phyloP scores from a whole-genome alignment of 2,797 vertebrate species.

The Sorex maritimensis region DNA sequence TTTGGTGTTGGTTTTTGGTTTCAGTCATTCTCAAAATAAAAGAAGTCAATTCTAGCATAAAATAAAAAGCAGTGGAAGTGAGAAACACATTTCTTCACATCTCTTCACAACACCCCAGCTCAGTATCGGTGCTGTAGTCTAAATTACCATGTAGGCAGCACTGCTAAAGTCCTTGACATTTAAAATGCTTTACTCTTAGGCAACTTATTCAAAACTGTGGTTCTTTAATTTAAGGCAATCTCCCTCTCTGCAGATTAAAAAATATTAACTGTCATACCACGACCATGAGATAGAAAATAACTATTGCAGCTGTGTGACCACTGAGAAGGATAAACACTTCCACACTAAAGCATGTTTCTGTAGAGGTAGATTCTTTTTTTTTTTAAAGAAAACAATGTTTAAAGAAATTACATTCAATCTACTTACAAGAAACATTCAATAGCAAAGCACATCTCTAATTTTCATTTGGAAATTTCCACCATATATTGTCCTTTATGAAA shows the following conservation, averaged over 20 bases:
- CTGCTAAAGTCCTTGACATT: slow-evolving; percentile 86
- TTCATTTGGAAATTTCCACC: slow-evolving; percentile 41
- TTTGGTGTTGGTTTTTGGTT: background rate
- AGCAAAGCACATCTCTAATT: background rate
- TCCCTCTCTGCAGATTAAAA: slow-evolving; percentile 86
- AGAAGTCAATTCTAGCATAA: slow-evolving; percentile 59
- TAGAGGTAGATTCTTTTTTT: background rate
- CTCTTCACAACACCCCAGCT: slow-evolving; percentile 84
- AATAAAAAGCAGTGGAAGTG: slow-evolving; percentile 81
- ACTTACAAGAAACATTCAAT: background rate
- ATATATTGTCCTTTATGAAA: background rate
- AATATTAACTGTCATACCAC: slow-evolving; percentile 86
- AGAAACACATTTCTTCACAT: slow-evolving; percentile 84
- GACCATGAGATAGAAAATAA: slow-evolving; percentile 82
- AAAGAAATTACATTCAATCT: slow-evolving; percentile 48
- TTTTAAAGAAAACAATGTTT: background rate
- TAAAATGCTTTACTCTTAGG: slow-evolving; percentile 86
- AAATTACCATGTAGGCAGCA: slow-evolving; percentile 89
- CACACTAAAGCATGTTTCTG: background rate
- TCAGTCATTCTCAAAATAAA: slow-evolving; percentile 62
- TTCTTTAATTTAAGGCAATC: slow-evolving; percentile 88
- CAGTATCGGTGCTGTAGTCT: slow-evolving; percentile 87
- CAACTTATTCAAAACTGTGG: slow-evolving; percentile 87
- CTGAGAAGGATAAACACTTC: background rate
- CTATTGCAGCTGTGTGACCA: background rate